Percentiles rank a stretch among this genome's conserved stretches.
Conservation (phyloP, 2,888 invertebrate species). For the Pterostichus niger region DNA sequence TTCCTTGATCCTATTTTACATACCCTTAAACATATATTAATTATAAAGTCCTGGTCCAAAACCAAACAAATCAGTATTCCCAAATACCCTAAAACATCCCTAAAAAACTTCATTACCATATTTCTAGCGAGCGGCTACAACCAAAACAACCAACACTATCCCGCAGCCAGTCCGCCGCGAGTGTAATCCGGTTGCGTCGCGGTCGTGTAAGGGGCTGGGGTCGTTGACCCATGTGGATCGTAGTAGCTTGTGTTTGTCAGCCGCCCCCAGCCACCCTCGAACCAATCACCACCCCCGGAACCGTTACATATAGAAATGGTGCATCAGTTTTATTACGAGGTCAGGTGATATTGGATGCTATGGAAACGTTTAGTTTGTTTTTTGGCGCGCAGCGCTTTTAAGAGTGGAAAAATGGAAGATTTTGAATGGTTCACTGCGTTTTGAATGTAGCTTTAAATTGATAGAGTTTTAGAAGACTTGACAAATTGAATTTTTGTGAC, state of each 20-base stretch:
- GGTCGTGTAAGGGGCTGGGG: conserved; percentile 6
- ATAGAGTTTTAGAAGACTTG: neutral
- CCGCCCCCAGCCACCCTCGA: neutral
- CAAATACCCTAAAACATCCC: neutral
- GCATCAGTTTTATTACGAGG: conserved; percentile 44
- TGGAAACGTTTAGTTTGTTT: conserved; percentile 28
- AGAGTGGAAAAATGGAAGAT: conserved; percentile 1
- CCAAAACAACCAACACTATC: neutral
- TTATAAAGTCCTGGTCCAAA: neutral
- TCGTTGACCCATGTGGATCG: neutral
- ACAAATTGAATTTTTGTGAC: conserved; percentile 1
- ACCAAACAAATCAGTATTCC: neutral
- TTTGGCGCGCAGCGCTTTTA: neutral
- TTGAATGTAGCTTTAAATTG: conserved; percentile 12
- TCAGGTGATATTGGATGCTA: conserved; percentile 45
- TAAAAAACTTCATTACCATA: conserved; percentile 10
- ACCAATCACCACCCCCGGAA: conserved; percentile 10
- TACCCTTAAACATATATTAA: neutral
- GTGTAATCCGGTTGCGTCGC: conserved; percentile 16
- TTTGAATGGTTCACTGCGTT: neutral
- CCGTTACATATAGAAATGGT: conserved; percentile 20
- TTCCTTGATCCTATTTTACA: too few species aligned
- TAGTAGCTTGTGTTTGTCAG: conserved; percentile 22
- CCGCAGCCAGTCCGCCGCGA: neutral
- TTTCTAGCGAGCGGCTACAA: conserved; percentile 5